Evolutionary conservation across 2,888 invertebrate species (phyloP).

Genomic region (Synanthedon tipuliformis): DNA sequence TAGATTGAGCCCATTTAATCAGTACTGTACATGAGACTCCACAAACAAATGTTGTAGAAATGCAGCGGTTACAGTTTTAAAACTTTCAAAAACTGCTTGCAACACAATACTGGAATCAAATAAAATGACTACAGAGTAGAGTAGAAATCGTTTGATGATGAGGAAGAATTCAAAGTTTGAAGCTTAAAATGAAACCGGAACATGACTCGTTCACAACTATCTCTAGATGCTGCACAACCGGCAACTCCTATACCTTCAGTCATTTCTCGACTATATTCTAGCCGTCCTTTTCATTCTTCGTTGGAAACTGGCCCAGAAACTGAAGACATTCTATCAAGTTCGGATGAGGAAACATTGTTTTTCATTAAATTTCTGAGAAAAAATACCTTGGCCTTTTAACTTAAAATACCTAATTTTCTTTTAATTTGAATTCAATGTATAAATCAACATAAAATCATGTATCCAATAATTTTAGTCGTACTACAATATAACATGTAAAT

Average conservation of each 20-base stretch:
- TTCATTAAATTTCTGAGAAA: neutral
- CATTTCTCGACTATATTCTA: conserved; percentile 6
- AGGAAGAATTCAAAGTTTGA: neutral
- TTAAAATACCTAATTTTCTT: neutral
- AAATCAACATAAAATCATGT: conserved; percentile 7
- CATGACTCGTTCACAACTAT: neutral
- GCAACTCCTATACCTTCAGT: conserved; percentile 4
- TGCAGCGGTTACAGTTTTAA: neutral
- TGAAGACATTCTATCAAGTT: neutral
- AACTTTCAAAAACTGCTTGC: neutral
- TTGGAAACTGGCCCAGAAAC: neutral
- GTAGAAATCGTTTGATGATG: neutral
- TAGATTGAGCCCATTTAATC: no score
- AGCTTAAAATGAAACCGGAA: neutral
- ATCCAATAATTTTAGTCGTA: no score
- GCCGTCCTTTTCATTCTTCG: conserved; percentile 7
- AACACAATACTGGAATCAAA: neutral
- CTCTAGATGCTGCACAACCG: neutral
- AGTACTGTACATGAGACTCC: no score
- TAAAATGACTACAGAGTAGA: neutral
- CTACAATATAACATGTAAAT: neutral
- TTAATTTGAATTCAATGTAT: neutral
- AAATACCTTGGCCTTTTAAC: neutral
- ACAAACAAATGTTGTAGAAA: neutral
- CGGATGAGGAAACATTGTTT: neutral